These are phyloP conservation scores for Catocala nupta DNA, from an alignment of 2,888 invertebrate genomes.

Conservation along the genomic window DNA sequence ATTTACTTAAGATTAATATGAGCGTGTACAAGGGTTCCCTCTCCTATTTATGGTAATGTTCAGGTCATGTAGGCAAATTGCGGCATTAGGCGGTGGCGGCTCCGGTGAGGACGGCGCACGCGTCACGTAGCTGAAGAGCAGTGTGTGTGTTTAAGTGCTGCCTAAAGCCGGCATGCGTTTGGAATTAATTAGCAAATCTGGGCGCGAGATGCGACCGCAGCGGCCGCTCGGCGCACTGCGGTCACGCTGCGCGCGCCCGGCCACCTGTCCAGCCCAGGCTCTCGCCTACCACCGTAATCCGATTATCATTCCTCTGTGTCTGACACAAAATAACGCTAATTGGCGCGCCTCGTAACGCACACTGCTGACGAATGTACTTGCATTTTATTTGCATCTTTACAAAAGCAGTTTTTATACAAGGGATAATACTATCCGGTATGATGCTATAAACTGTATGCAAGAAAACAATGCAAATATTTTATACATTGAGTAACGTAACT, in stretches of 20 bases:
- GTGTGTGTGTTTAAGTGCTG: slow-evolving; percentile 54
- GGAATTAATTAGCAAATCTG: slow-evolving; percentile 77
- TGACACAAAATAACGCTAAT: slow-evolving; percentile 63
- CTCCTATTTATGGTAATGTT: slow-evolving; percentile 60
- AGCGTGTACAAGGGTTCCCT: slow-evolving; percentile 53
- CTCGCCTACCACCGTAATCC: slow-evolving; percentile 62
- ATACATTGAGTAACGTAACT: slow-evolving; percentile 10
- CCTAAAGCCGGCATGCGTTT: slow-evolving; percentile 58
- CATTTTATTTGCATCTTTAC: slow-evolving; percentile 33
- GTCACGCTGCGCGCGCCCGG: slow-evolving; percentile 56
- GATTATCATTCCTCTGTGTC: slow-evolving; percentile 68
- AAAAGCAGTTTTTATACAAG: slow-evolving; percentile 14
- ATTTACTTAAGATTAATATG: slow-evolving; percentile 41
- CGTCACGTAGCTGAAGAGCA: slow-evolving; percentile 41
- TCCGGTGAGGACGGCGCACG: slow-evolving; percentile 17
- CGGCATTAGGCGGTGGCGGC: slow-evolving; percentile 43
- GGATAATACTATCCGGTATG: neutral
- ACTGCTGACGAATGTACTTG: slow-evolving; percentile 44
- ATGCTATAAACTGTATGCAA: slow-evolving; percentile 18
- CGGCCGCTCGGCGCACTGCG: slow-evolving; percentile 59
- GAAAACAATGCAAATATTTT: slow-evolving; percentile 17
- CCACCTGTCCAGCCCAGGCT: slow-evolving; percentile 71
- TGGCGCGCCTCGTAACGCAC: slow-evolving; percentile 48
- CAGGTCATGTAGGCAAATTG: slow-evolving; percentile 52
- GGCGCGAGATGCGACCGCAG: slow-evolving; percentile 66